Evolutionary conservation across 1,140 invertebrate species (phyloP).

Genomic region (Leptopilina clavipes): DNA sequence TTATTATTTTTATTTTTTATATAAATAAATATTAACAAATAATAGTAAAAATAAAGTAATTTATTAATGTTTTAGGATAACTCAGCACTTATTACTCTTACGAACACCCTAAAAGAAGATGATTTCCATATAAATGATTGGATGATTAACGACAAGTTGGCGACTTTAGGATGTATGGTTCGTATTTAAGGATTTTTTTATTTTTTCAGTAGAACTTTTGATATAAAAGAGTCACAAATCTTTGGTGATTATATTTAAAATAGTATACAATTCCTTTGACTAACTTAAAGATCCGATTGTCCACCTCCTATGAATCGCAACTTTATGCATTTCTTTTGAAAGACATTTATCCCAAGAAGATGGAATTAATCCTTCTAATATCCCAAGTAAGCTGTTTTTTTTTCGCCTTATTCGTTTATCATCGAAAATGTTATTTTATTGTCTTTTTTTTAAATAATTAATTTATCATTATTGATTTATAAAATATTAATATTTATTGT

Average conservation of each 20-base stretch:
- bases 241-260: not conserved
- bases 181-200: conserved; percentile 50
- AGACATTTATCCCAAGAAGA: not conserved
- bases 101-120: conserved; percentile 57
- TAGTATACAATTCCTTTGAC: conserved; percentile 5
- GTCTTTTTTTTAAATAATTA: not conserved
- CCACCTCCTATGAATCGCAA: not conserved
- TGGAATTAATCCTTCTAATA: not conserved
- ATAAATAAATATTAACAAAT: not conserved
- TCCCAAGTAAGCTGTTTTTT: not conserved
- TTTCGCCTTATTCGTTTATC: not conserved
- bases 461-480: conserved; percentile 5
- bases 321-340: not conserved
- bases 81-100: conserved; percentile 60
- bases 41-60: not conserved
- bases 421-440: too few species aligned
- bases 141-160: conserved; percentile 59
- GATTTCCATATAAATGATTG: conserved; percentile 61
- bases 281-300: not conserved
- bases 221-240: not conserved
- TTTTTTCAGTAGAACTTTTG: too few species aligned
- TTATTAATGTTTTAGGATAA: conserved; percentile 59
- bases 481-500: not conserved
- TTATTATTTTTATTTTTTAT: conserved; percentile 9
- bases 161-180: conserved; percentile 61